These are phyloP conservation scores for Eleginops maclovinus DNA, from an alignment of 2,113 vertebrate genomes.

Conservation along the genomic window DNA sequence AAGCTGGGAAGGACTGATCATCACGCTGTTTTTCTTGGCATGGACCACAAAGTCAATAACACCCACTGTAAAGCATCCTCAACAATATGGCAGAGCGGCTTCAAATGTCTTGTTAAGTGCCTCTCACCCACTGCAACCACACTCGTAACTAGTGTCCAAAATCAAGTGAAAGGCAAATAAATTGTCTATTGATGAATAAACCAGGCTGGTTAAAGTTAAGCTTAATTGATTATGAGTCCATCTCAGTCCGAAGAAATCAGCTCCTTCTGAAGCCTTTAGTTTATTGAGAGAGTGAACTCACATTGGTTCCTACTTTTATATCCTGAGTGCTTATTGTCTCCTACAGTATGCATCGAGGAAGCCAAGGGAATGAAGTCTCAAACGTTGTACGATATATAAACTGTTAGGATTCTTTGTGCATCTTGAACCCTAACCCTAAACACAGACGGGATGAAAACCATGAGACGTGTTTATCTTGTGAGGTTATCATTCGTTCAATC, in stretches of 20 bases:
- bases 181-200: not conserved
- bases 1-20: slow-evolving; percentile 17
- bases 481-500: not conserved
- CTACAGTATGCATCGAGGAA: not conserved
- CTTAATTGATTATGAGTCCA: not conserved
- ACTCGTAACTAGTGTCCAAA: not conserved
- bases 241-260: not conserved
- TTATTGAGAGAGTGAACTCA: not conserved
- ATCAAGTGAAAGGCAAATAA: not conserved
- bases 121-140: not conserved
- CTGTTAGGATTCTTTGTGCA: not conserved
- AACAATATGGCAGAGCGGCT: not conserved
- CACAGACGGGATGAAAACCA: too few species aligned
- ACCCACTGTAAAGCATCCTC: not conserved
- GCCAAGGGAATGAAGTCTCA: not conserved
- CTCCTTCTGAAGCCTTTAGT: slow-evolving; percentile 8
- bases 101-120: not conserved
- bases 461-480: not conserved
- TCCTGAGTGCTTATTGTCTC: too few species aligned
- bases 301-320: too few species aligned
- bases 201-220: not conserved
- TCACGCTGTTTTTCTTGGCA: not conserved
- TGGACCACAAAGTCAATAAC: not conserved
- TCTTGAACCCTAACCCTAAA: too few species aligned
- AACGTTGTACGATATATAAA: not conserved